Evolutionary conservation across 2,888 invertebrate species (phyloP), one percentile per base, ranked within the genome.

Genomic region (Melanostoma scalare): DNA sequence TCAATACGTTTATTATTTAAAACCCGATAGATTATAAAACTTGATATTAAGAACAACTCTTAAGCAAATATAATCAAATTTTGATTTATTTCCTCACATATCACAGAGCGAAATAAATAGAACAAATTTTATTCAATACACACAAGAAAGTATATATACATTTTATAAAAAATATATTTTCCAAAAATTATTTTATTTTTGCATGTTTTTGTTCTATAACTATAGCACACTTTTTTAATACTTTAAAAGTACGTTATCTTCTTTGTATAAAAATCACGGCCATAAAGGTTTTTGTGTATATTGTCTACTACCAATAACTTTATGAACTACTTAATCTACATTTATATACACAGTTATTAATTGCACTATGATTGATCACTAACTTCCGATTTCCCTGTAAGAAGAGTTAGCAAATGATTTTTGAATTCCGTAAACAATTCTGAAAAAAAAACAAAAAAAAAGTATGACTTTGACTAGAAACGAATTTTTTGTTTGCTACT

Each of bases 401-500:
- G 87, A 86, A 42, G 87, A 74, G 50, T 76, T 87, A 3, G 87
- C 87, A 87, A 89, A 82, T 0, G 90, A 89, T 76, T 89, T 91
- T 73, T 90, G 90, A 53, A 90, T 89, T 69, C 90, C 89, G 61
- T 87, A 90, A 44, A 91, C 89, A 55, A 87, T 85, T 69, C 90
- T 90, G 87, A 0, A 87, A 87, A 44, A 48, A 63, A 58, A 38
- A 72, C 50, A 56, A 10, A 46, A 48, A 46, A 48, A 53, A 76
- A 30, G 5, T 10, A 38, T 4, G 0, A 36, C 5, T 6, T 4
- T 30, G 31, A 35, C 5, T 33, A 46, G 4, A 38, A 10, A 4
- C 0, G 8, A 35, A 58, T n/a, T 72, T 48, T 20, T 10, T 38
- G 6, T 35, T 8, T 10, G 6, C 31, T 20, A 92, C 93, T 92